Evolutionary conservation across 2,888 invertebrate species (phyloP), one percentile per base, ranked within the genome.

Genomic region (Hylaea fasciaria): DNA sequence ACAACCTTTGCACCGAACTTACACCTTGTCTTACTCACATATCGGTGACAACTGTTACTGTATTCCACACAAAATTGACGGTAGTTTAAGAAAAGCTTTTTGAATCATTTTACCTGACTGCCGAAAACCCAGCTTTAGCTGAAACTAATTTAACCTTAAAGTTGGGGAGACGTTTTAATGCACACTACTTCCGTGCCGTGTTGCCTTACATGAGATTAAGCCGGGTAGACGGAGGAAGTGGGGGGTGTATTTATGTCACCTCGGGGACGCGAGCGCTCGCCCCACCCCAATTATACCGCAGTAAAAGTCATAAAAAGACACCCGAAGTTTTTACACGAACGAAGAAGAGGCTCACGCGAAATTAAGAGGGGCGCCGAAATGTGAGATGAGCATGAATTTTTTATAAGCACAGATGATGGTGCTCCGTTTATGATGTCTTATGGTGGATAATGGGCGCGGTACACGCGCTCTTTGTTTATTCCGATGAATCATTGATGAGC

Each of bases 241-340:
- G 89, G 89, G 88, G 86, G 86, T 81, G 89, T 90, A 91, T 91
- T 92, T 92, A 92, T 92, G 91, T 91, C 91, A 91, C 92, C 92
- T 92, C 87, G 78, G 92, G 92, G 91, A 92, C 90, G 82, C 83
- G 73, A 82, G 80, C 84, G 83, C 86, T 88, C 89, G 85, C 90
- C 89, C 92, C 91, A 88, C 87, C 91, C 91, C 92, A 92, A 92
- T 92, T 92, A 92, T 92, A 91, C 91, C 91, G 91, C 91, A 92
- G 91, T 92, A 92, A 92, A 91, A 92, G 92, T 91, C 92, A 92
- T 92, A 92, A 92, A 92, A 91, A 92, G 91, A 89, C 91, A 91
- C 91, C 91, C 92, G 89, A 92, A 92, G 92, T 92, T 91, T 91
- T 91, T 91, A 91, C 91, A 91, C 90, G 90, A 87, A 89, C 85